Evolutionary conservation across 2,797 vertebrate genomes (phyloP).

Genomic region (Pogoniulus pusillus): DNA sequence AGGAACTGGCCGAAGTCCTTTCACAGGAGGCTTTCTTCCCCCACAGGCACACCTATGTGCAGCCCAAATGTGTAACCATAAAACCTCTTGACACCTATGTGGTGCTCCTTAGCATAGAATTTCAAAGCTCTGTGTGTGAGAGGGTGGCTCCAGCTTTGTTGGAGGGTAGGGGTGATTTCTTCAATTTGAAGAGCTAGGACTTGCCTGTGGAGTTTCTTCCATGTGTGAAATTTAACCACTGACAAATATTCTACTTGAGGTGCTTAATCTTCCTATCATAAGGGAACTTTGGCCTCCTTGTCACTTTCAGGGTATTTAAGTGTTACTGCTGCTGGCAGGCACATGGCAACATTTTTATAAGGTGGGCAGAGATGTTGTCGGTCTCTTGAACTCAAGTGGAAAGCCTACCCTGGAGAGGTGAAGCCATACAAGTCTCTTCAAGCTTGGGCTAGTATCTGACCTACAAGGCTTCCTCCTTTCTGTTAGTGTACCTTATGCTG

Average conservation of each 20-base stretch:
- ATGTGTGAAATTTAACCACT: rapidly evolving
- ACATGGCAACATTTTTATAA: rapidly evolving
- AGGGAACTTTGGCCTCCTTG: not conserved
- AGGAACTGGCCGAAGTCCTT: not conserved
- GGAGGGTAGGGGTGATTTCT: not conserved
- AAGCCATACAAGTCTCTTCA: not conserved
- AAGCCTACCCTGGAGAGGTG: not conserved
- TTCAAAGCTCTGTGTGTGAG: not conserved
- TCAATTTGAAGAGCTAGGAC: not conserved
- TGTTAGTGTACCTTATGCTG: not conserved
- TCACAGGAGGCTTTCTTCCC: not conserved
- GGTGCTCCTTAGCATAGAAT: conserved; percentile 33
- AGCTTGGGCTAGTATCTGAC: not conserved
- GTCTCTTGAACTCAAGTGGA: not conserved
- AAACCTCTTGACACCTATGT: conserved; percentile 49
- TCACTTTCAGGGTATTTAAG: not conserved
- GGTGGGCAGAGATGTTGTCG: not conserved
- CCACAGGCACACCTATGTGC: conserved; percentile 24
- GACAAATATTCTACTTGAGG: not conserved
- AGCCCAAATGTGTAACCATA: conserved; percentile 63
- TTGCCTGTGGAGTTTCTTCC: not conserved
- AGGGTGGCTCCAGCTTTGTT: not conserved
- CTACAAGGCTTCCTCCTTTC: not conserved
- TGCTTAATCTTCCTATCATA: not conserved
- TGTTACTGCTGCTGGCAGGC: not conserved